Evolutionary conservation across 2,113 vertebrate species (phyloP).

Genomic region (Xiphophorus maculatus): DNA sequence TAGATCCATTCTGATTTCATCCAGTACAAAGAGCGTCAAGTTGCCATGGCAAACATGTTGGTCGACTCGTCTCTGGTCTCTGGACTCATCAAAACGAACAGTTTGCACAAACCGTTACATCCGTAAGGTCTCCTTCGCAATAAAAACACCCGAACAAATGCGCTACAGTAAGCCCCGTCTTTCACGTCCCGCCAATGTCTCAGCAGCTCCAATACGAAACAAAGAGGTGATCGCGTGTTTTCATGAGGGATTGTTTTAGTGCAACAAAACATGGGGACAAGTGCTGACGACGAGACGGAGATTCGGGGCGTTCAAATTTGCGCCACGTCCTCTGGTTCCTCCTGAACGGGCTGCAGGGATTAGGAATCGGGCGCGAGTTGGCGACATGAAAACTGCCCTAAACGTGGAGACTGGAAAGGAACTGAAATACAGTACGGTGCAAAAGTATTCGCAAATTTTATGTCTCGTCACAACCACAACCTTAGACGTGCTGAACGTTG

Average conservation of each 20-base stretch:
- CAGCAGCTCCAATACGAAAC: conserved; percentile 43
- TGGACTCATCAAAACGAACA: conserved; percentile 48
- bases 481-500: too few relatives aligned
- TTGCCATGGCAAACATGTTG: conserved; percentile 29
- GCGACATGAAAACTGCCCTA: too few relatives aligned
- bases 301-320: conserved; percentile 35
- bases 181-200: conserved; percentile 33
- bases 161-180: conserved; percentile 33
- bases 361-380: too few relatives aligned
- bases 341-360: neutral
- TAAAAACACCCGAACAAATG: conserved; percentile 30
- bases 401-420: too few relatives aligned
- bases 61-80: conserved; percentile 23
- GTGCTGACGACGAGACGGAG: conserved; percentile 37
- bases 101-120: conserved; percentile 52
- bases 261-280: conserved; percentile 81
- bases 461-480: too few relatives aligned
- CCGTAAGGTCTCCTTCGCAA: conserved; percentile 51
- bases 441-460: too few relatives aligned
- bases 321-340: conserved; percentile 76
- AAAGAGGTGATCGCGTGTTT: conserved; percentile 23
- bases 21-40: neutral
- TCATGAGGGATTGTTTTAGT: conserved; percentile 81
- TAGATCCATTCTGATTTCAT: neutral
- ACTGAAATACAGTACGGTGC: too few relatives aligned